A percentile compares a stretch with the other conserved stretches of the same genome.
These are phyloP conservation scores for Callocephalon fimbriatum DNA, from an alignment of 2,113 vertebrate species.

Conservation along the genomic window DNA sequence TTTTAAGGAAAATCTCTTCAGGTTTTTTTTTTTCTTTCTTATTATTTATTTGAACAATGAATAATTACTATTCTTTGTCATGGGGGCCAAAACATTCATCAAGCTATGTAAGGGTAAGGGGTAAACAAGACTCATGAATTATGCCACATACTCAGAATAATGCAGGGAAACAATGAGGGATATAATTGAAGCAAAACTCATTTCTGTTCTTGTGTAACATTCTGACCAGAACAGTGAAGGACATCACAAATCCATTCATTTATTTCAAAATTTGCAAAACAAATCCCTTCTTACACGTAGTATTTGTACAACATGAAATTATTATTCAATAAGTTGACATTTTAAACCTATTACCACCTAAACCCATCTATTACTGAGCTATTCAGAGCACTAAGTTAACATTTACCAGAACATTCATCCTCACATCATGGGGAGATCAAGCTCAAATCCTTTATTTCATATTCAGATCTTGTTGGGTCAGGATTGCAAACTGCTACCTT, in stretches of 20 bases:
- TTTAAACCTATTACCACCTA: slow-evolving; percentile 87
- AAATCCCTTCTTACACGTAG: slow-evolving; percentile 84
- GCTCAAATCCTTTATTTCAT: slow-evolving; percentile 88
- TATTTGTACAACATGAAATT: slow-evolving; percentile 87
- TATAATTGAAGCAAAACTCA: slow-evolving; percentile 59
- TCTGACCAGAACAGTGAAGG: slow-evolving; percentile 78
- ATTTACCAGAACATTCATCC: slow-evolving; percentile 86
- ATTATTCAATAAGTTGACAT: slow-evolving; percentile 90
- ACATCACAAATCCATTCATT: slow-evolving; percentile 83
- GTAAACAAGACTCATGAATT: slow-evolving; percentile 54
- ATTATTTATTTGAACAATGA: background rate
- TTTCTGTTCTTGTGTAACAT: slow-evolving; percentile 71
- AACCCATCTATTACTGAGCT: slow-evolving; percentile 87
- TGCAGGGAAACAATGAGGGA: slow-evolving; percentile 18
- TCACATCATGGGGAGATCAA: slow-evolving; percentile 85
- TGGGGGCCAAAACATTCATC: background rate
- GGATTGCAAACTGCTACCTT: slow-evolving; percentile 82
- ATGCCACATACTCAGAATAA: background rate
- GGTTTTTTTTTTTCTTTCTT: background rate
- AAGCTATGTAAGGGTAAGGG: slow-evolving; percentile 21
- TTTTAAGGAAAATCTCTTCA: slow-evolving; percentile 41
- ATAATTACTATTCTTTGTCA: slow-evolving; percentile 16
- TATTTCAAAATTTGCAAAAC: slow-evolving; percentile 88
- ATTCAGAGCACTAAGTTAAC: slow-evolving; percentile 88
- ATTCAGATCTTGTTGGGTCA: slow-evolving; percentile 87